Percentiles rank a stretch among this genome's conserved stretches.
Evolutionary conservation across 2,888 invertebrate species (phyloP).

Genomic region (Latrodectus hesperus): DNA sequence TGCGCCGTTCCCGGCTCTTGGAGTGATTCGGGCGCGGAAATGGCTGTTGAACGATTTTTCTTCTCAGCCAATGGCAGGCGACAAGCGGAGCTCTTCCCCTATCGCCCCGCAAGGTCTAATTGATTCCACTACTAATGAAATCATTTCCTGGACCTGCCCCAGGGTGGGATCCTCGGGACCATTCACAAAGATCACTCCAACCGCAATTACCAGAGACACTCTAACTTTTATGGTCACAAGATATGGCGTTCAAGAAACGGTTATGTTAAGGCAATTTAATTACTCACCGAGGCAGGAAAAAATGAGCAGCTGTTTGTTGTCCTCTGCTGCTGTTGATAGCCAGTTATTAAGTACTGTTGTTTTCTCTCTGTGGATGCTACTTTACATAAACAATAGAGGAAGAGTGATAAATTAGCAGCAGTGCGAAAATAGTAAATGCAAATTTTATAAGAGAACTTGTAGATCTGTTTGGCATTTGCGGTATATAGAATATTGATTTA

Average conservation of each 20-base stretch:
- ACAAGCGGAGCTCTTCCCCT: conserved; percentile 39
- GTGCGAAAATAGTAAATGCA: no score
- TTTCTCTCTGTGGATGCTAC: no score
- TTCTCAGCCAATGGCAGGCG: conserved; percentile 58
- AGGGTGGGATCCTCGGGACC: conserved; percentile 32
- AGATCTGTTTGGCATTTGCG: no score
- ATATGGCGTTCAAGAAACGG: conserved; percentile 15
- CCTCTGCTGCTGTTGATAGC: no score
- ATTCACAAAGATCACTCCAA: conserved; percentile 63
- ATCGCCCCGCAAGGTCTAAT: conserved; percentile 61
- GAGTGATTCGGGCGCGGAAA: conserved; percentile 66
- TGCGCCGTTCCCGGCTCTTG: conserved; percentile 24
- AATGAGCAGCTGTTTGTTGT: no score
- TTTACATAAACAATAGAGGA: no score
- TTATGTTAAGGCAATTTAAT: no score
- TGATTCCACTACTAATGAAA: conserved; percentile 69
- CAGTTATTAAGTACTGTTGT: no score
- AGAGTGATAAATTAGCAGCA: no score
- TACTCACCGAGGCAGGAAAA: no score
- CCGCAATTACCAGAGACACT: conserved; percentile 53
- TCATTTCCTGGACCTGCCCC: conserved; percentile 65
- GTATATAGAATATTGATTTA: no score
- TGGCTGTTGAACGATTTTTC: conserved; percentile 67
- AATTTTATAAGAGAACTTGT: no score
- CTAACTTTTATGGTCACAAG: conserved; percentile 61